Evolutionary conservation across 1,140 invertebrate species (phyloP).

Genomic region (Camponotus vicinus): DNA sequence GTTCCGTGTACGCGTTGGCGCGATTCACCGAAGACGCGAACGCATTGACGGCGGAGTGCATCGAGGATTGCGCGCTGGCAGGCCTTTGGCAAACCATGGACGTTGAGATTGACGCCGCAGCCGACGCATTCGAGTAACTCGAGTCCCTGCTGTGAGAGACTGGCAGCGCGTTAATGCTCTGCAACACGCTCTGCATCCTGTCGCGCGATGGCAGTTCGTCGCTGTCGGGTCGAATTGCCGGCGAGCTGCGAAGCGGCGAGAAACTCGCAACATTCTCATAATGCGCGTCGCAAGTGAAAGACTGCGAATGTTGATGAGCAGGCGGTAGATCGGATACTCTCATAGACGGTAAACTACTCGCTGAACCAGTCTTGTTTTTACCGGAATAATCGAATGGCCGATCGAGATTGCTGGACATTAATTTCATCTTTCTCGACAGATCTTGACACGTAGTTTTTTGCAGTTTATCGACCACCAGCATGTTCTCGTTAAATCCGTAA

Average conservation of each 20-base stretch:
- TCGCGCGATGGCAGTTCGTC: conserved; percentile 55
- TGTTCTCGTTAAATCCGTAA: conserved; percentile 82
- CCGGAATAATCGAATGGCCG: conserved; percentile 75
- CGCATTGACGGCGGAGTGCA: conserved; percentile 67
- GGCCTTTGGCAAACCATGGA: conserved; percentile 70
- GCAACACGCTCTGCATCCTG: conserved; percentile 60
- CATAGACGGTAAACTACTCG: conserved; percentile 83
- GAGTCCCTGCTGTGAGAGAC: conserved; percentile 78
- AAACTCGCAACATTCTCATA: conserved; percentile 83
- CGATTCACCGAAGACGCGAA: conserved; percentile 42
- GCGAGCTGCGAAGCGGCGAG: conserved; percentile 75
- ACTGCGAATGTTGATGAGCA: conserved; percentile 82
- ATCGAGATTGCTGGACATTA: conserved; percentile 69
- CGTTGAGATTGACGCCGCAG: conserved; percentile 60
- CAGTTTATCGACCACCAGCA: conserved; percentile 79
- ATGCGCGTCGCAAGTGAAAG: conserved; percentile 83
- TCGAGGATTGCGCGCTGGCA: conserved; percentile 72
- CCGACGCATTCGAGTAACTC: conserved; percentile 75
- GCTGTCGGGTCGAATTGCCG: conserved; percentile 63
- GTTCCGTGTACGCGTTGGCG: conserved; percentile 26
- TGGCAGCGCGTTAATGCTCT: conserved; percentile 17
- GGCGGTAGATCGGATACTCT: conserved; percentile 81
- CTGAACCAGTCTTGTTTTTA: conserved; percentile 82
- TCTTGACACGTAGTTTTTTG: conserved; percentile 79
- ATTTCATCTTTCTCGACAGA: conserved; percentile 62